Base-by-base conservation (phyloP, 1,140 invertebrate genomes). In the Zelostemma sp. region DNA sequence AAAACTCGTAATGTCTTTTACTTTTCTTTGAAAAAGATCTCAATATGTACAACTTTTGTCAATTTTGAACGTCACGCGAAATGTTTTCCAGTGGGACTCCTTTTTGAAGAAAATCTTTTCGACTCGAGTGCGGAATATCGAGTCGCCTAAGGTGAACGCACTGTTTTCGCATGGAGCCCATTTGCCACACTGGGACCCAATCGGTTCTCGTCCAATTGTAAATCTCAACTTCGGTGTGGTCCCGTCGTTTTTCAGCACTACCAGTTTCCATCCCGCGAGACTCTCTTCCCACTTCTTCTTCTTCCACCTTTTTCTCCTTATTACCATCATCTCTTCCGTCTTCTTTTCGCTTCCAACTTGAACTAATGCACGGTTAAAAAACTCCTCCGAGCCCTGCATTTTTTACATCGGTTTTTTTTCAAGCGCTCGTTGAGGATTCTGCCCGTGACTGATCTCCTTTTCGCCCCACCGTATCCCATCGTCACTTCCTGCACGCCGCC, bases 141-240 rank as follows among this genome's bases (percentile, higher is more conserved):
- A n/a, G 33, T 35, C 11, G n/a, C 3, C 53, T 56, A 17, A 47
- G 12, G 58, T 45, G 31, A 47, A 60, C 48, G 58, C 14, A 31
- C 46, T 21, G 47, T 50, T 59, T 59, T 41, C 56, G 17, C 11
- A 35, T 12, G 21, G 43, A 46, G 35, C 54, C 54, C 17, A 53
- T 55, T 62, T 47, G 50, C 16, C 50, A 31, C 15, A 25, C 21
- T 8, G 21, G 21, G 21, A 25, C 45, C 28, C 61, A 19, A 64
- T 59, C 50, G 56, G 16, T 25, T 57, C 51, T 46, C 58, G 54
- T 57, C 33, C 38, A 61, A 51, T 61, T 57, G 31, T 57, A 61
- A 68, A 68, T 68, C 65, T 61, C 53, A 8, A 12, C 60, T 62
- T 40, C 58, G 58, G 59, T 58, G 59, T 58, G 54, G 58, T 58